Evolutionary conservation across 2,797 vertebrate species (phyloP), one percentile per base, ranked within the genome.

Genomic region (Cynodonichthys magdalenae): DNA sequence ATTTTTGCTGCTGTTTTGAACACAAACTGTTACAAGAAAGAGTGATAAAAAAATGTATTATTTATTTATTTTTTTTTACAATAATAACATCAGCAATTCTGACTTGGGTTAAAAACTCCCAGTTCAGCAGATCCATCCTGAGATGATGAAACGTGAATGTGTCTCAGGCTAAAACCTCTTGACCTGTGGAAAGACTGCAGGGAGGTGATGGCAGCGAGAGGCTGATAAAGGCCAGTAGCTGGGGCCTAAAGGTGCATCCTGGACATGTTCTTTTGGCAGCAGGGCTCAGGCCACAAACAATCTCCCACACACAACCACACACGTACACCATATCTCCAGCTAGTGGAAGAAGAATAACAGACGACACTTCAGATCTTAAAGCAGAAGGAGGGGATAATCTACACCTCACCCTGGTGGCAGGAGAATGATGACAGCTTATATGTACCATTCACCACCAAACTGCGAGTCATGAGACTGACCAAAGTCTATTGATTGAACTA

Each of bases 201-300:
- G 74, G 73, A 85, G 80, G 87, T 71, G 85, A 75, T 81, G 85
- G 85, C 85, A 83, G 77, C 77, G 27, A 45, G 67, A 46, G 63
- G 69, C 80, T 87, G 87, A 90, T 85, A 85, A 83, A 71, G 83
- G 85, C 87, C 83, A 81, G 63, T 59, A 82, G 73, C 74, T 52
- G 68, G 79, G 80, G 65, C 91, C 92, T 90, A 83, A 83, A 93
- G 91, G 83, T 80, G 81, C 93, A 93, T 94, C 92, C 88, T 79
- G 85, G 86, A 87, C 94, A 91, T 92, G 90, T 90, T 83, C 83
- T 84, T 66, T 80, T 85, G 92, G 90, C 91, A 93, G 93, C 92
- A 92, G 91, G 80, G 81, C 85, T 85, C 88, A 90, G 85, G 79
- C 82, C 66, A 64, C 66, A 75, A 59, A 77, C 57, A 61, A 48